Evolutionary conservation across 2,888 invertebrate genomes (phyloP), one percentile per base, ranked within the genome.

Genomic region (Thymelicus acteon): DNA sequence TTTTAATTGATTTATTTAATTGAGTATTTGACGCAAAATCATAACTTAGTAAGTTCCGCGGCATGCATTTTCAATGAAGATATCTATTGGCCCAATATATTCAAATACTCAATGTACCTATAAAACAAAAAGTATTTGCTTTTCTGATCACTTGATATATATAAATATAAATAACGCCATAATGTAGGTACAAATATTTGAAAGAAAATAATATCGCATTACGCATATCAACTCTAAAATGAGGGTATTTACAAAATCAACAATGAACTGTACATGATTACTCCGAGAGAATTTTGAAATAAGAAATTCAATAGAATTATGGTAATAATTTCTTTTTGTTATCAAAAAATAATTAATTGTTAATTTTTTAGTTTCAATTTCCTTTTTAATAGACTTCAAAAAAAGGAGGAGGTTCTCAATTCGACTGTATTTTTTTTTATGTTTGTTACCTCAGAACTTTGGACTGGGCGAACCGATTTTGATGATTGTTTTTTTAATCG

Each of bases 241-340:
- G 54, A 54, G 24, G 54, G 54, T 54, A 54, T 24, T 54, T 54
- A 24, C 54, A 24, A 24, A 54, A 54, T 8, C 15, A 24, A 24
- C 54, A 54, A 24, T 54, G 24, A 54, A 24, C 19, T 52, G 52
- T 52, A 54, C 54, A 54, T 54, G 24, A 54, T 54, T 31, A 54
- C 54, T 10, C 12, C 19, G 24, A 24, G 54, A 54, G 3, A 19
- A 54, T 8, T 8, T 54, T 54, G 24, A 24, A 24, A 54, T 54
- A 24, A 7, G 49, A 49, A 6, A 6, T 52, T 19, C 15, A 44
- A 3, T 52, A 19, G 7, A 49, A 49, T n/a, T 15, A 49, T 49
- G n/a, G 47, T 13, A 47, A 47, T 47, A 12, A 31, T 31, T 13
- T 47, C 2, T 47, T 47, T 47, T 47, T 2, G 1, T 47, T 47